These are phyloP conservation scores for Columbina picui DNA, from an alignment of 2,113 vertebrate species.

Conservation along the genomic window DNA sequence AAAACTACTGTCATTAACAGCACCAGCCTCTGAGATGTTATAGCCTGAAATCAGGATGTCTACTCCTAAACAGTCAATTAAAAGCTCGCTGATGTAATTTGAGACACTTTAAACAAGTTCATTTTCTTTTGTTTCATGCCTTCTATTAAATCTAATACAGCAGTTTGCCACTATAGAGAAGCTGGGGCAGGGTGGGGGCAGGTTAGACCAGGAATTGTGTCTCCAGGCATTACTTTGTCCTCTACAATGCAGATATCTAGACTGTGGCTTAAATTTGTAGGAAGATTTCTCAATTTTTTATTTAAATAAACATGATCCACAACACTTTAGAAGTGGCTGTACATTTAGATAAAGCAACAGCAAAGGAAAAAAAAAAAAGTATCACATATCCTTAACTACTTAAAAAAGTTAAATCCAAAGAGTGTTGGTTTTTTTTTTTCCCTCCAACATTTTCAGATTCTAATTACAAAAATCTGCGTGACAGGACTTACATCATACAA, in stretches of 20 bases:
- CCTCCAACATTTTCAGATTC: neutral
- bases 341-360: neutral
- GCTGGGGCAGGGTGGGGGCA: fast-evolving
- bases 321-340: neutral
- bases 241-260: neutral
- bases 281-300: neutral
- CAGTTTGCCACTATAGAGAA: neutral
- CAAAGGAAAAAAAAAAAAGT: neutral
- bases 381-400: neutral
- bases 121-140: neutral
- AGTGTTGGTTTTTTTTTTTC: neutral
- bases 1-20: neutral
- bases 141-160: neutral
- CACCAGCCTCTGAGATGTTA: neutral
- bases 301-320: neutral
- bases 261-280: neutral
- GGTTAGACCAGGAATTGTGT: neutral
- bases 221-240: neutral
- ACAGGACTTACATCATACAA: neutral
- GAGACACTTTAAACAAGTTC: neutral
- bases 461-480: neutral
- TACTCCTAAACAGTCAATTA: neutral
- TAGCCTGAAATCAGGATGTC: neutral
- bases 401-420: neutral
- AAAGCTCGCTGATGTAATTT: neutral